Base-by-base conservation (phyloP, 2,797 vertebrate genomes). In the Argya squamiceps region DNA sequence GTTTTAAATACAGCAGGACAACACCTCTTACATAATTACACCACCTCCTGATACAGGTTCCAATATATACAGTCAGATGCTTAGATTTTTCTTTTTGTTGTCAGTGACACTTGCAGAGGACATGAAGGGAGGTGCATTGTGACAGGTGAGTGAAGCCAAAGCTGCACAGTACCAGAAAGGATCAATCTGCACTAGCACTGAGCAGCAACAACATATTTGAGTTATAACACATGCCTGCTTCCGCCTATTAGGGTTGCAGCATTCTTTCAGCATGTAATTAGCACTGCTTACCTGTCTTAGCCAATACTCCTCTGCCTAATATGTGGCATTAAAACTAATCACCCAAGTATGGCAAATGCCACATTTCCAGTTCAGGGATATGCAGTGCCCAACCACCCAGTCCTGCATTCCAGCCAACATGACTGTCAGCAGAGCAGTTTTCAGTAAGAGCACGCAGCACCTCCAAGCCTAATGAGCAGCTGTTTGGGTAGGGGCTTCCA, bases 201-300 rank as follows among this genome's bases (percentile, higher is more conserved):
- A 78, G 53, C 52, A 89, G 89, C 85, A 95, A 15, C 56, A 89
- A 75, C 49, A 93, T 59, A 75, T 80, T 34, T 53, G 68, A 89
- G 76, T 55, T 67, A 8, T 3, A 80, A 43, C 50, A 39, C 50
- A 11, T 2, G 32, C 79, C 53, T 89, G 60, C 86, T 96, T 85
- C 76, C 26, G 0, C 41, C 62, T 69, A 34, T 59, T 73, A 89
- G 53, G 43, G 36, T 74, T 95, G 88, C 91, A 75, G 85, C 85
- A 63, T 79, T 91, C 89, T 64, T 88, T 68, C 69, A 73, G 46
- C 20, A 43, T 34, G 76, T 50, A 95, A 94, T 93, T 92, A 93
- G 41, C 46, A 34, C 55, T 50, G 62, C 55, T 77, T 71, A 86
- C 58, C 49, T 58, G 56, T 91, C 91, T 93, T 88, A 90, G 76